These are phyloP conservation scores for Cryptotis parvus DNA, from an alignment of 2,113 vertebrate species.

Conservation along the genomic window DNA sequence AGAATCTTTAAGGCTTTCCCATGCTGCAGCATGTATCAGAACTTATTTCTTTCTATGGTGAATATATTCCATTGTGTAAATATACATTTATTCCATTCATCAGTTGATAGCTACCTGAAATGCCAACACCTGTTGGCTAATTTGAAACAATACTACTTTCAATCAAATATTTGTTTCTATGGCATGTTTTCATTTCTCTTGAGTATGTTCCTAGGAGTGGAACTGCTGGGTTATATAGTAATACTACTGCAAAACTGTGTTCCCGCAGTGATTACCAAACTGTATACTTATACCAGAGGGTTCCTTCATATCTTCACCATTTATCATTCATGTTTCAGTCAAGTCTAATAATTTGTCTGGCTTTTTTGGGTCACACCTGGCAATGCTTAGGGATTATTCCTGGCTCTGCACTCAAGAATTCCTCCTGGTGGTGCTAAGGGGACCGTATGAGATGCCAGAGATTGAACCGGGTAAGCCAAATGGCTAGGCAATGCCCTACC, in stretches of 20 bases:
- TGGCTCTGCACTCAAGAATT: too few species aligned
- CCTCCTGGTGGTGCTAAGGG: too few species aligned
- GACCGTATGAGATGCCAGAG: too few species aligned
- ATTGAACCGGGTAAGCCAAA: too few species aligned
- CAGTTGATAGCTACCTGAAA: background rate
- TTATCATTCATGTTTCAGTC: background rate
- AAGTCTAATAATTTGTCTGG: background rate
- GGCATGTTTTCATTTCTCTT: slow-evolving; percentile 23
- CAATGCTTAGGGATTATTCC: too few species aligned
- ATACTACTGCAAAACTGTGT: background rate
- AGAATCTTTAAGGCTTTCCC: background rate
- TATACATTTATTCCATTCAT: background rate
- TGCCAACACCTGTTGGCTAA: slow-evolving; percentile 12
- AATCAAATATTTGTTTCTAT: background rate
- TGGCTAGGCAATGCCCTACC: too few species aligned
- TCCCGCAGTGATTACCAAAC: background rate
- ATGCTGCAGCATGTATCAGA: background rate
- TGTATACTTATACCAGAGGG: background rate
- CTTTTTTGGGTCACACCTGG: too few species aligned
- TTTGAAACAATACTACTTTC: too few species aligned
- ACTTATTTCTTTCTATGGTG: background rate
- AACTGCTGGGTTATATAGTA: background rate
- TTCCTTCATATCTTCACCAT: background rate
- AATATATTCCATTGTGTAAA: background rate
- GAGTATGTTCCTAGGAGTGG: background rate